These are phyloP conservation scores for Lordiphosa andalusiaca DNA, from an alignment of 2,888 invertebrate species.

Conservation along the genomic window DNA sequence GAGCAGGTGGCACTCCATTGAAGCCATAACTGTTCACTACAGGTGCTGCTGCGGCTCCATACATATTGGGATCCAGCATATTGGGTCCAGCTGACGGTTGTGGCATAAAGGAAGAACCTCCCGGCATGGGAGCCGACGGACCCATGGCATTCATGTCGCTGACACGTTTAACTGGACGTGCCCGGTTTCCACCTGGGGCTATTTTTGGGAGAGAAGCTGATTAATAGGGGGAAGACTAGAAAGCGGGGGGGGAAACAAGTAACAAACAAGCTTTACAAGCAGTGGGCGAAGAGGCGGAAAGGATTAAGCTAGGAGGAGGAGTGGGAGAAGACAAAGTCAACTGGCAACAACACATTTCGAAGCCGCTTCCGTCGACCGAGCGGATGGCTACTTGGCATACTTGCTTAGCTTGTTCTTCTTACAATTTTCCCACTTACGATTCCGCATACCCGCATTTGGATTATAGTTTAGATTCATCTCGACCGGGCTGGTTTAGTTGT, in stretches of 20 bases:
- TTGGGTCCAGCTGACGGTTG: slow-evolving; percentile 47
- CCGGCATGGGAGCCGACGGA: slow-evolving; percentile 79
- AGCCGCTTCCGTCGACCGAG: slow-evolving; percentile 26
- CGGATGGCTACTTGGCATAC: slow-evolving; percentile 24
- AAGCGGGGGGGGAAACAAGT: slow-evolving; percentile 40
- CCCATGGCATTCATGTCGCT: slow-evolving; percentile 87
- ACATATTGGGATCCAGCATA: slow-evolving; percentile 71
- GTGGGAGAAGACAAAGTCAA: slow-evolving; percentile 1
- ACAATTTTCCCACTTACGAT: slow-evolving; percentile 80
- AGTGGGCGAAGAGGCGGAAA: slow-evolving; percentile 27
- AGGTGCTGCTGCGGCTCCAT: slow-evolving; percentile 43
- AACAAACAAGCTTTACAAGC: slow-evolving; percentile 67
- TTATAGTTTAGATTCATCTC: slow-evolving; percentile 75
- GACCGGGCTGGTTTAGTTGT: slow-evolving; percentile 18
- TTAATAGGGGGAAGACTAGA: slow-evolving; percentile 8
- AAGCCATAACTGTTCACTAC: slow-evolving; percentile 48
- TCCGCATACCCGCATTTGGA: slow-evolving; percentile 77
- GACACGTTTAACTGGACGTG: slow-evolving; percentile 82
- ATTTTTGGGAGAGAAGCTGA: slow-evolving; percentile 31
- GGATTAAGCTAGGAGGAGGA: slow-evolving; percentile 12
- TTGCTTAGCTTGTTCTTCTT: slow-evolving; percentile 74
- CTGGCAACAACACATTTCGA: slow-evolving; percentile 32
- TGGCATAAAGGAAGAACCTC: slow-evolving; percentile 65
- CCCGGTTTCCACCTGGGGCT: slow-evolving; percentile 75
- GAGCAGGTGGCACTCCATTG: slow-evolving; percentile 31